Evolutionary conservation across 2,797 vertebrate genomes (phyloP), one percentile per base, ranked within the genome.

Genomic region (Betta splendens): DNA sequence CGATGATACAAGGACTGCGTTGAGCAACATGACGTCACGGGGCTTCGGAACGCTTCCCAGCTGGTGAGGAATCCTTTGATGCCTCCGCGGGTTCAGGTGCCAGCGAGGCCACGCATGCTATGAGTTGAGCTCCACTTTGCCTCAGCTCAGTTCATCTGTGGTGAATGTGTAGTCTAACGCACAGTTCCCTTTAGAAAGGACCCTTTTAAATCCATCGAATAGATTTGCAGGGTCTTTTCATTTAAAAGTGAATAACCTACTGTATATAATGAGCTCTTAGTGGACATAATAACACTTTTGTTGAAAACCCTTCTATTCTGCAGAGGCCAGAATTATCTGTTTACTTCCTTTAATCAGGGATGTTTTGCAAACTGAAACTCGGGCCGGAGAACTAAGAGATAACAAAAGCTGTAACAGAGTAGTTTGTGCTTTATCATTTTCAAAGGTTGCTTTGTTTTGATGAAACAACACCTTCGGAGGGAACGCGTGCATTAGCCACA

Each of bases 1-100:
- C 79, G 80, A 84, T 54, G 77, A 81, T 79, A 86, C 73, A 81
- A 83, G 78, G 60, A 62, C 70, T 58, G 68, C 11, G 45, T 66
- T 70, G 37, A 48, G 40, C 54, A 13, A 20, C 22, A 62, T 61
- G 39, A 72, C 73, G 64, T 64, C 53, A 64, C 51, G 53, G 65
- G 50, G 60, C 74, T 54, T 73, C 62, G 47, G 70, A 79, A 80
- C 43, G 43, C 67, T 56, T 31, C 51, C 69, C 68, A n/a, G 74
- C 72, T 17, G 61, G 58, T 52, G 72, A 70, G 46, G 36, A 59
- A 31, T n/a, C 29, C 63, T 80, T 69, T 85, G 73, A 82, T 72
- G 80, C 78, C 38, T 72, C 50, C 17, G 36, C 5, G 44, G 59
- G 44, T 32, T 26, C 21, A 6, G 59, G 28, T 42, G 54, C 46